These are phyloP conservation scores for Synaphobranchus kaupii DNA, from an alignment of 2,797 vertebrate species.

Conservation along the genomic window DNA sequence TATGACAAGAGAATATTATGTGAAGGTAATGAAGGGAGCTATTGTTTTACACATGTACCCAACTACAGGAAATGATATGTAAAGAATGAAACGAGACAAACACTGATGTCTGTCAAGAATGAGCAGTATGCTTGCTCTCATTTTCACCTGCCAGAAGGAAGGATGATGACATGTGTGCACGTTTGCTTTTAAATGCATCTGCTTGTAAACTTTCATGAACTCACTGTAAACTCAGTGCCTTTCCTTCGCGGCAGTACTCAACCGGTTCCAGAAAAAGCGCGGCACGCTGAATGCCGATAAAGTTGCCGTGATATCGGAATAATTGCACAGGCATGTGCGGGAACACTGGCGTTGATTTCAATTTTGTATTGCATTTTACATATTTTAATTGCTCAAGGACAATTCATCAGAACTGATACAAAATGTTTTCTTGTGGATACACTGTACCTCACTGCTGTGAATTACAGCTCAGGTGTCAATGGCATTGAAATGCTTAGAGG, in stretches of 20 bases:
- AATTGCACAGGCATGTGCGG: background rate
- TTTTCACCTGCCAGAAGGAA: background rate
- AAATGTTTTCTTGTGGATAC: too few species aligned
- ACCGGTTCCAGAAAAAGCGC: background rate
- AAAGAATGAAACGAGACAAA: background rate
- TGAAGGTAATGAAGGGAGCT: background rate
- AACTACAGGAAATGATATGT: background rate
- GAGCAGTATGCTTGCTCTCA: background rate
- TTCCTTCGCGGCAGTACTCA: background rate
- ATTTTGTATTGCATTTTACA: too few species aligned
- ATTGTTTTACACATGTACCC: conserved; percentile 1
- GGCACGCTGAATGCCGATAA: background rate
- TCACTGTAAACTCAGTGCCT: background rate
- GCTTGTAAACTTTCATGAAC: background rate
- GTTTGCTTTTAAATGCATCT: background rate
- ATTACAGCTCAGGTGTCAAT: too few species aligned
- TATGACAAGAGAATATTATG: conserved; percentile 40
- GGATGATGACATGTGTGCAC: background rate
- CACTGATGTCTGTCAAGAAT: background rate
- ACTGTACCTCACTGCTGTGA: too few species aligned
- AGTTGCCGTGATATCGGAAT: background rate
- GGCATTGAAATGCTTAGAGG: too few species aligned
- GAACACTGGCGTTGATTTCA: too few species aligned
- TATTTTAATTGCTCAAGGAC: too few species aligned
- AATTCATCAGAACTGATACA: too few species aligned